Percentiles rank a stretch among this genome's conserved stretches.
Evolutionary conservation across 2,113 vertebrate species (phyloP).

Genomic region (Grus americana): DNA sequence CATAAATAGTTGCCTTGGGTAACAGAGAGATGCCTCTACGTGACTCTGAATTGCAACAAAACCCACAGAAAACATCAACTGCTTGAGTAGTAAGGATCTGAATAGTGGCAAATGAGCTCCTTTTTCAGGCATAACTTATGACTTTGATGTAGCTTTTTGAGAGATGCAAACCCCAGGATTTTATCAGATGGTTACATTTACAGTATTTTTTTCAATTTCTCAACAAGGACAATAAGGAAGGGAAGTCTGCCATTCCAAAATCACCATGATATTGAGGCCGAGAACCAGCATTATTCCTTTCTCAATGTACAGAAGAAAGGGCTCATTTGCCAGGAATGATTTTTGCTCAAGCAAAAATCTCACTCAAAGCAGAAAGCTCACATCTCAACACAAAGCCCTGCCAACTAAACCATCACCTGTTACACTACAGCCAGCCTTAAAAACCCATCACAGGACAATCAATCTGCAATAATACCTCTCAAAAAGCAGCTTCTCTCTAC

Average conservation of each 20-base stretch:
- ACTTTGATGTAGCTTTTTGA: not conserved
- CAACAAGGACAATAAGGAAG: not conserved
- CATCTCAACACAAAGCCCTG: not conserved
- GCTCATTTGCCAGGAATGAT: not conserved
- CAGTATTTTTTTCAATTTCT: not conserved
- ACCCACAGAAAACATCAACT: not conserved
- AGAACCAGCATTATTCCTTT: not conserved
- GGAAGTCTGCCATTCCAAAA: not conserved
- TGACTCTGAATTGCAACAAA: not conserved
- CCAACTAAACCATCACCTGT: not conserved
- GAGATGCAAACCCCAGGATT: not conserved
- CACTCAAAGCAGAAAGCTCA: not conserved
- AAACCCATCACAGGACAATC: not conserved
- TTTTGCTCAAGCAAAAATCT: not conserved
- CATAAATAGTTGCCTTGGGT: not conserved
- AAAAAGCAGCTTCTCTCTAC: not conserved
- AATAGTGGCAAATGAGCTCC: constrained; percentile 32
- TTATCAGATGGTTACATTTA: not conserved
- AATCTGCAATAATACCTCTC: not conserved
- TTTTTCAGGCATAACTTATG: not conserved
- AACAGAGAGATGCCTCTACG: not conserved
- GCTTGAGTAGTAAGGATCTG: not conserved
- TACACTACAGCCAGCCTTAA: not conserved
- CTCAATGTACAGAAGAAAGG: not conserved
- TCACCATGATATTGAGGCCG: accelerated